Percentiles rank a stretch among this genome's conserved stretches.
These are phyloP conservation scores for Eupithecia dodoneata DNA, from an alignment of 2,888 invertebrate species.

Conservation along the genomic window DNA sequence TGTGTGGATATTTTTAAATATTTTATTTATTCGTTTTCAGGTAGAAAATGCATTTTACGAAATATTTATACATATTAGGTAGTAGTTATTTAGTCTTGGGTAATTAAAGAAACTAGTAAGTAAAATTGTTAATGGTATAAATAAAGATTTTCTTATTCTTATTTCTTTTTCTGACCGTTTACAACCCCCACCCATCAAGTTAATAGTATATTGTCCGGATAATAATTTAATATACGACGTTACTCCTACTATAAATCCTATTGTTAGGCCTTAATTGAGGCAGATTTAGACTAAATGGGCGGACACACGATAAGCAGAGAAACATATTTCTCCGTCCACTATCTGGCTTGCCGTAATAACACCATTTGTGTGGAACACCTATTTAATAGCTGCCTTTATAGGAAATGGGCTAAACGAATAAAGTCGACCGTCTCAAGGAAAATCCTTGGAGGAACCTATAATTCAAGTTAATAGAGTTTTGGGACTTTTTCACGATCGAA, in stretches of 20 bases:
- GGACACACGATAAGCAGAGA: slow-evolving; percentile 60
- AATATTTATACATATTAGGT: too few relatives aligned
- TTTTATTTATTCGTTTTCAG: too few relatives aligned
- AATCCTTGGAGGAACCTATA: slow-evolving; percentile 74
- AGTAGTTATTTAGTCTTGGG: too few relatives aligned
- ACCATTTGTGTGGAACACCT: slow-evolving; percentile 69
- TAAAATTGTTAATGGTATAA: too few relatives aligned
- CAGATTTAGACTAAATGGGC: slow-evolving; percentile 53
- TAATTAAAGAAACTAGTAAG: too few relatives aligned
- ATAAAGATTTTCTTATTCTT: too few relatives aligned
- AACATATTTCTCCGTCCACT: slow-evolving; percentile 61
- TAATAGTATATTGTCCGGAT: slow-evolving; percentile 26
- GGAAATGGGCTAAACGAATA: slow-evolving; percentile 72
- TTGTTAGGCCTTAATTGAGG: slow-evolving; percentile 52
- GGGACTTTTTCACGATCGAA: slow-evolving; percentile 57
- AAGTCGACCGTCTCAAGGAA: slow-evolving; percentile 76
- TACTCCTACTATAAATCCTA: slow-evolving; percentile 39
- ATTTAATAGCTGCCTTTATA: slow-evolving; percentile 71
- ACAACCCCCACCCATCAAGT: neutral
- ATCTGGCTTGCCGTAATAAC: slow-evolving; percentile 66
- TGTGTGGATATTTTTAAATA: too few relatives aligned
- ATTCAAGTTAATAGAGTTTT: slow-evolving; percentile 78
- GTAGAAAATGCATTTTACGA: too few relatives aligned
- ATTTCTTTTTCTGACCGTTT: neutral
- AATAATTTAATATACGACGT: slow-evolving; percentile 40